phyloP scores from a whole-genome alignment of 2,888 invertebrate genomes.

The Cataglyphis albicans region DNA sequence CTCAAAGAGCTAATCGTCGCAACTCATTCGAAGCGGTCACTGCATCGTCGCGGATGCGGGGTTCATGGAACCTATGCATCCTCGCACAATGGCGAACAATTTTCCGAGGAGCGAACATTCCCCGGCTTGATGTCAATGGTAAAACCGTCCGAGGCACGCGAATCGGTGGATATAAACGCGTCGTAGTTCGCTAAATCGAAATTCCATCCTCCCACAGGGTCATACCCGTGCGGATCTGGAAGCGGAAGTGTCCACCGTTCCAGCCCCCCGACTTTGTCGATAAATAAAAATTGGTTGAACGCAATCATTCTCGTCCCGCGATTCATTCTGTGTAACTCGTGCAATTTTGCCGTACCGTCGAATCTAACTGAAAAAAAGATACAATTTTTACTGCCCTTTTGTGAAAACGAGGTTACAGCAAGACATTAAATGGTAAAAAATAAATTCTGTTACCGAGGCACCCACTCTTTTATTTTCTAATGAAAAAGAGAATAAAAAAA shows the following conservation, averaged over 20 bases:
- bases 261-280: conserved; percentile 5
- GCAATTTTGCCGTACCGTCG: conserved; percentile 25
- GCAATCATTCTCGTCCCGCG: conserved; percentile 17
- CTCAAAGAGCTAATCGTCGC: conserved; percentile 36
- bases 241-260: conserved; percentile 41
- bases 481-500: neutral
- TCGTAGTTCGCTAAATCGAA: conserved; percentile 55
- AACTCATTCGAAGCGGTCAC: conserved; percentile 17
- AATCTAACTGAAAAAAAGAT: neutral
- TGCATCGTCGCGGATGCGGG: neutral
- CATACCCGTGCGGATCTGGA: conserved; percentile 32
- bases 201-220: conserved; percentile 54
- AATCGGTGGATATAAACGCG: conserved; percentile 41
- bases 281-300: conserved; percentile 51
- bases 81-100: conserved; percentile 55
- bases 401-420: neutral
- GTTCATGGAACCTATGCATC: conserved; percentile 19
- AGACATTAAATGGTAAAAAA: neutral
- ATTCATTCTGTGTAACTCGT: conserved; percentile 26
- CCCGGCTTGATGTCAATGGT: conserved; percentile 43
- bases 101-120: conserved; percentile 42
- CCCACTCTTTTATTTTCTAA: neutral
- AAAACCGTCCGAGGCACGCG: conserved; percentile 53
- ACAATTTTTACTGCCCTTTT: neutral
- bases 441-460: neutral